Base-by-base conservation (phyloP, 2,113 vertebrate species). In the Pomatorhinus ruficollis region DNA sequence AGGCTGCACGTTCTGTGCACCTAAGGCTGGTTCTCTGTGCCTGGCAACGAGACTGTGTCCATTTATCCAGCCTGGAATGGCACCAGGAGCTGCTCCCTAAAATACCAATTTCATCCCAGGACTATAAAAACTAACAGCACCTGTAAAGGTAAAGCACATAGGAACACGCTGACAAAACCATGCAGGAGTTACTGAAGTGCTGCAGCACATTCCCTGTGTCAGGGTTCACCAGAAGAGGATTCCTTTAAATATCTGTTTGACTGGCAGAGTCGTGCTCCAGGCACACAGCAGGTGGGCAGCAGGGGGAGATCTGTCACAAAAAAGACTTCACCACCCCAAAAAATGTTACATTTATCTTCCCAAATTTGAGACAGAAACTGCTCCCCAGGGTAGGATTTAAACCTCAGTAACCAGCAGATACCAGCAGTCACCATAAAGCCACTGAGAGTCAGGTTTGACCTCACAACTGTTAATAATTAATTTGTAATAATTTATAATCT, bases 51-150 rank as follows among this genome's bases (percentile, higher is more conserved):
- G 18, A 33, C 2, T 10, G 20, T 22, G 35, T 23, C 47, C 5
- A 0, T 52, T 31, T 8, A 5, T 20, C 63, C 35, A 65, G 23
- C 53, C 50, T 59, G 53, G 33, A 42, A 44, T 3, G 0, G 1
- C 54, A 27, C 4, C 45, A 50, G 35, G 37, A 53, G 39, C 24
- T 23, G 52, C 4, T 40, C 45, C 47, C 59, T 40, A 5, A 19
- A 47, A 66, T 31, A 86, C 39, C 68, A 47, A 24, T 20, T n/a
- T 80, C 39, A 74, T 4, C 35, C 60, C 75, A 74, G 2, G 13
- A 9, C 11, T 24, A 9, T 9, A 57, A 65, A 57, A 65, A 21
- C n/a, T 1, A 19, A 16, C 66, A 49, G 6, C 82, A 60, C 4
- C 15, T 47, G 30, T 7, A 12, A 6, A 60, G n/a, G 45, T 8